Base-by-base conservation (phyloP, 2,888 invertebrate species). In the Pyrrhia umbra region DNA sequence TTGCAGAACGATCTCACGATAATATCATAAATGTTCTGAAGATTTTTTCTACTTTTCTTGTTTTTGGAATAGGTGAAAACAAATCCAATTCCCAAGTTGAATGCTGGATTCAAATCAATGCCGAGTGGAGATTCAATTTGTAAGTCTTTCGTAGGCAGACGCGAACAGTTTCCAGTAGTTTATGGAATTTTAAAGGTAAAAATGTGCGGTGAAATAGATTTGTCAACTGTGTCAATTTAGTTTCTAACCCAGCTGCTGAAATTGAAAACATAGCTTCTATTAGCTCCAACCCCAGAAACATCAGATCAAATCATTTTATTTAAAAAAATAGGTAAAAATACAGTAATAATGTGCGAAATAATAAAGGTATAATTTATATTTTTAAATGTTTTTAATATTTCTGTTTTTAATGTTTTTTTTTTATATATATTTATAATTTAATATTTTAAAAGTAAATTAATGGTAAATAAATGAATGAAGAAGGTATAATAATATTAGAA, bases 41-140 rank as follows among this genome's bases (percentile, higher is more conserved):
- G n/a, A 56, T 71, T 63, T 64, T 61, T 18, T 37, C 4, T 13
- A 46, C 21, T 16, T 25, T 45, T 59, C 62, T 58, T 60, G 45
- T 61, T 68, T 61, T 74, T 67, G 58, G 65, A 72, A 76, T 68
- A 49, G 47, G 46, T 72, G 46, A 60, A 68, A 79, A 72, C 68
- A 81, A 81, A 83, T 83, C 57, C 74, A 51, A 78, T 79, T 77
- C 61, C 58, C 70, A 46, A 74, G 73, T 76, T 55, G 69, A 13
- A 75, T 59, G 71, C 60, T 78, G 68, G 66, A 78, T 75, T 76
- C 75, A 74, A 80, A 83, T 79, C 75, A 81, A 80, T 77, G 69
- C 66, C 62, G 73, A 65, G 62, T 68, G 68, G 50, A 62, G 65
- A 81, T 80, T 70, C 81, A 77, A 83, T 83, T 80, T 80, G 66